phyloP scores from a whole-genome alignment of 2,888 invertebrate genomes.

The Brachylomia viminalis region DNA sequence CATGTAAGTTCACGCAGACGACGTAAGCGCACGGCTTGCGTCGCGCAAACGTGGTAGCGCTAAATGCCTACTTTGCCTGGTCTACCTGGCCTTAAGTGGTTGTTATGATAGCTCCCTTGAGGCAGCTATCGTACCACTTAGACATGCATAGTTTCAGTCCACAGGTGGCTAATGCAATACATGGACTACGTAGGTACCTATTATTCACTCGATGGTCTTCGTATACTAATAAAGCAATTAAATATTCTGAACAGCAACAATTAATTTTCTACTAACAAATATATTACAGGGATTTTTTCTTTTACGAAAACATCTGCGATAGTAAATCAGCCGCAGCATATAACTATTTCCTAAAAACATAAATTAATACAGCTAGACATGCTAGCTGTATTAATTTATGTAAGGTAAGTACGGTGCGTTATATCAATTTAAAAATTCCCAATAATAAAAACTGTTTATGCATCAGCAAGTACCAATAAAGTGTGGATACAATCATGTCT shows the following conservation, averaged over 20 bases:
- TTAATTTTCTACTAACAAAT: not conserved
- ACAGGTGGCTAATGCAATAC: not conserved
- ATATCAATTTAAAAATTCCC: not conserved
- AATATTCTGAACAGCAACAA: not conserved
- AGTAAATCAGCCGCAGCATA: not conserved
- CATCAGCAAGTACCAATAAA: not conserved
- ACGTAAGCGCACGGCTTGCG: too few species aligned
- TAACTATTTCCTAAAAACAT: not conserved
- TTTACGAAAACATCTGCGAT: not conserved
- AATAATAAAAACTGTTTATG: not conserved
- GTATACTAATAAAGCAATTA: not conserved
- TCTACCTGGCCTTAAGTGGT: not conserved
- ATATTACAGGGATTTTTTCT: not conserved
- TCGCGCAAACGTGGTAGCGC: too few species aligned
- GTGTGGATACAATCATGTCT: too few species aligned
- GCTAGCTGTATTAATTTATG: too few species aligned
- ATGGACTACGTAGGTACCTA: not conserved
- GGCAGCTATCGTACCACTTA: too few species aligned
- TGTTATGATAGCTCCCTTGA: too few species aligned
- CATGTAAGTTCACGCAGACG: too few species aligned
- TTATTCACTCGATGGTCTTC: not conserved
- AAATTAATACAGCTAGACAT: not conserved
- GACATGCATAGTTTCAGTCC: not conserved
- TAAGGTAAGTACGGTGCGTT: not conserved
- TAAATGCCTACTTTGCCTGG: too few species aligned